phyloP scores from a whole-genome alignment of 92 coral and sea anemone species.

The Palythoa caribaeorum region DNA sequence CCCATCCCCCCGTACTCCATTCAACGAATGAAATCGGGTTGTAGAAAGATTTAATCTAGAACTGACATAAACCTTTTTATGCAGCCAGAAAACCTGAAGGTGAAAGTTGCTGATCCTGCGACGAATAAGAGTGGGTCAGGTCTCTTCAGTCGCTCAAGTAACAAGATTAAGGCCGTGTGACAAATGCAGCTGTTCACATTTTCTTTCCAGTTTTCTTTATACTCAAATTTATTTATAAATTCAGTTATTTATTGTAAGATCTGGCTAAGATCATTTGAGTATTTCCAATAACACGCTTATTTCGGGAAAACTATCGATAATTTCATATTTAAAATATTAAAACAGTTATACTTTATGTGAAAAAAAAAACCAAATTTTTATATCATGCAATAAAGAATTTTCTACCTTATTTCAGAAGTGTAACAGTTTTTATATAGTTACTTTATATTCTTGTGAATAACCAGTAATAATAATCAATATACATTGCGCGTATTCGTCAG shows the following conservation, averaged over 20 bases:
- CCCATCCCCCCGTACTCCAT: too few relatives aligned
- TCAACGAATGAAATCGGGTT: too few relatives aligned
- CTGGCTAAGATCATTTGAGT: background rate
- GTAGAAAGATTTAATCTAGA: too few relatives aligned
- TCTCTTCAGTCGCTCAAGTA: conserved; percentile 40
- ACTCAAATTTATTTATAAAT: background rate
- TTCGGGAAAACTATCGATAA: too few relatives aligned
- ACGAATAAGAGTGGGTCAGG: conserved; percentile 50
- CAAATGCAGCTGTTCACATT: background rate
- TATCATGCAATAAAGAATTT: background rate
- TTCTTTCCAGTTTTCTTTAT: background rate
- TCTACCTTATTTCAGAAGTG: background rate
- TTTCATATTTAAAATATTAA: too few relatives aligned
- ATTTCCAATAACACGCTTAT: too few relatives aligned
- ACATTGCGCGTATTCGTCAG: too few relatives aligned
- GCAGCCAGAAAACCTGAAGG: conserved; percentile 57
- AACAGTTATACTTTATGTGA: background rate
- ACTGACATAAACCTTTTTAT: background rate
- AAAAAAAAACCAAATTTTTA: too few relatives aligned
- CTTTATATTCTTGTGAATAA: background rate
- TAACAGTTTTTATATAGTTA: background rate
- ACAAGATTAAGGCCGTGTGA: conserved; percentile 37
- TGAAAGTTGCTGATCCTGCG: conserved; percentile 32
- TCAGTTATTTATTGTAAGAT: background rate
- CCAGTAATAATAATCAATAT: too few relatives aligned